phyloP scores from a whole-genome alignment of 2,888 invertebrate species.

The Cephus rjabovi region DNA sequence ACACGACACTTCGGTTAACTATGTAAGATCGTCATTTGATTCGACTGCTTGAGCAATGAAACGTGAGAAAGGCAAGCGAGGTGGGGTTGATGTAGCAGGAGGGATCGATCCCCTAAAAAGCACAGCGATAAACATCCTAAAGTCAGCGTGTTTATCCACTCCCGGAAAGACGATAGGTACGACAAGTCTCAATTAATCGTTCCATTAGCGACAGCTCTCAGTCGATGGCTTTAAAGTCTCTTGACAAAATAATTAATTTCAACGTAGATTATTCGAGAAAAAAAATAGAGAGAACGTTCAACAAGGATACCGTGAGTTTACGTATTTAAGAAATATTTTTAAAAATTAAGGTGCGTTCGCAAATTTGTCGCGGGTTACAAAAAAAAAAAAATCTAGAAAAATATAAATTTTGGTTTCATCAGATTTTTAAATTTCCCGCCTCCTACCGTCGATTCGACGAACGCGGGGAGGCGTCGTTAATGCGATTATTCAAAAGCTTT shows the following conservation, averaged over 20 bases:
- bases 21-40: not conserved
- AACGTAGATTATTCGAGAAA: not conserved
- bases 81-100: not conserved
- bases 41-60: not conserved
- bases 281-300: not conserved
- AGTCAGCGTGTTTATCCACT: not conserved
- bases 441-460: not conserved
- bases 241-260: not conserved
- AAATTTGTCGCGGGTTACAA: not conserved
- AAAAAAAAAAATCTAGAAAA: not conserved
- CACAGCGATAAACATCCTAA: not conserved
- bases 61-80: not conserved
- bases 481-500: not conserved
- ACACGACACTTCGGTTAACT: not conserved
- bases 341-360: not conserved
- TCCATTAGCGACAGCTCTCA: not conserved
- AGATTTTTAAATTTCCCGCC: not conserved
- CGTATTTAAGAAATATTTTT: not conserved
- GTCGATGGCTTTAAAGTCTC: not conserved
- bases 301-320: not conserved
- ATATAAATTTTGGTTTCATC: not conserved
- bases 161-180: not conserved
- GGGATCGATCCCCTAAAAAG: not conserved
- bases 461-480: not conserved
- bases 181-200: not conserved